Conservation (phyloP, 2,797 vertebrate species). For the Gephyroberyx darwinii region DNA sequence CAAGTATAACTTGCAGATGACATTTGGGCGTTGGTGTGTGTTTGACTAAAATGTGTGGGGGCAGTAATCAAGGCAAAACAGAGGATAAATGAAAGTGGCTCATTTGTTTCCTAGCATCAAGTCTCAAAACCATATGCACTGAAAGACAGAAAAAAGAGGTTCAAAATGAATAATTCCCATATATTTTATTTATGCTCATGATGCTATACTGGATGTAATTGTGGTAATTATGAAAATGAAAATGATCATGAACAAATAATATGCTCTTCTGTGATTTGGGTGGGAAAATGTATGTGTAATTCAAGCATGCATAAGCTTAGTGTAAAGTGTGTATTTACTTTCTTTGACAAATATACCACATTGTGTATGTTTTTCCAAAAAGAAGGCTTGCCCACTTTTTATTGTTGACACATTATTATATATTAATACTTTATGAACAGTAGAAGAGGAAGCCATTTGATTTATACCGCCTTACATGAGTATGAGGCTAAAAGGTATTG, state of each 20-base stretch:
- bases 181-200: neutral
- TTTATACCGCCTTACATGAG: neutral
- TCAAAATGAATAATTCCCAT: constrained; percentile 45
- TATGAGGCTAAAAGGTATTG: neutral
- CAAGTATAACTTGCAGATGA: constrained; percentile 63
- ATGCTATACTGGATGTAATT: too few relatives aligned
- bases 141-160: constrained; percentile 25
- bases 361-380: neutral
- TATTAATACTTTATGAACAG: neutral
- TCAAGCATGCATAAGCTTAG: constrained; percentile 5
- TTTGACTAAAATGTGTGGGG: constrained; percentile 64
- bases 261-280: too few relatives aligned
- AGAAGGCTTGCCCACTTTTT: constrained; percentile 1
- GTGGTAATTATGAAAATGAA: too few relatives aligned
- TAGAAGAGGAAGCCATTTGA: neutral
- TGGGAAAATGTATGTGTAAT: too few relatives aligned
- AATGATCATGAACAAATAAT: too few relatives aligned
- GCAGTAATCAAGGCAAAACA: constrained; percentile 63
- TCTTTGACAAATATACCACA: constrained; percentile 35
- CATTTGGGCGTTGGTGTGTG: constrained; percentile 54
- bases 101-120: constrained; percentile 26
- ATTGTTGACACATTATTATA: neutral
- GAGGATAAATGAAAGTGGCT: constrained; percentile 57
- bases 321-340: constrained; percentile 18
- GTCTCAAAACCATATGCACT: constrained; percentile 45